Evolutionary conservation across 2,113 vertebrate genomes (phyloP).

Genomic region (Naja naja): DNA sequence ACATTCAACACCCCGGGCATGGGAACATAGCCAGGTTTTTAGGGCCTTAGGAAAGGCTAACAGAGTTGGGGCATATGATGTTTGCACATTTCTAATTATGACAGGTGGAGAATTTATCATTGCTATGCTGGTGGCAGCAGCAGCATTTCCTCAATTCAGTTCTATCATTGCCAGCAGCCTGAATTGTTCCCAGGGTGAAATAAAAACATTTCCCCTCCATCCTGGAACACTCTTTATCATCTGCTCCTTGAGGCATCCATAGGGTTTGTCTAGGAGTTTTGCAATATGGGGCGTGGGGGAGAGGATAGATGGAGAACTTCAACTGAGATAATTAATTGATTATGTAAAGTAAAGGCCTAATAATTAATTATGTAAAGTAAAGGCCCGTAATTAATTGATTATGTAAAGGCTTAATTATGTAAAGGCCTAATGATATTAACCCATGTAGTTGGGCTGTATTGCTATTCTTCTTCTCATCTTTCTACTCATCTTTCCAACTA

Average conservation of each 20-base stretch:
- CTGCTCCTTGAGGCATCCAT: neutral
- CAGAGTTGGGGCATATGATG: neutral
- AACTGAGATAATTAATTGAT: neutral
- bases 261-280: neutral
- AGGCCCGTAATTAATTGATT: no score
- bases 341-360: neutral
- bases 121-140: neutral
- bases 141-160: neutral
- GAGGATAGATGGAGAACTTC: neutral
- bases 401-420: no score
- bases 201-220: neutral
- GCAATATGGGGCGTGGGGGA: neutral
- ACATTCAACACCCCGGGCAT: neutral
- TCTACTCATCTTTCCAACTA: neutral
- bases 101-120: neutral
- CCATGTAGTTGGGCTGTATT: neutral
- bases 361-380: no score
- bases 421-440: neutral
- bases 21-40: neutral
- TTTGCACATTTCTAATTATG: neutral
- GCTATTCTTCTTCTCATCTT: neutral
- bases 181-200: neutral
- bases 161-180: neutral
- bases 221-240: neutral
- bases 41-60: neutral